Evolutionary conservation across 2,888 invertebrate species (phyloP).

Genomic region (Drosophila pegasa): DNA sequence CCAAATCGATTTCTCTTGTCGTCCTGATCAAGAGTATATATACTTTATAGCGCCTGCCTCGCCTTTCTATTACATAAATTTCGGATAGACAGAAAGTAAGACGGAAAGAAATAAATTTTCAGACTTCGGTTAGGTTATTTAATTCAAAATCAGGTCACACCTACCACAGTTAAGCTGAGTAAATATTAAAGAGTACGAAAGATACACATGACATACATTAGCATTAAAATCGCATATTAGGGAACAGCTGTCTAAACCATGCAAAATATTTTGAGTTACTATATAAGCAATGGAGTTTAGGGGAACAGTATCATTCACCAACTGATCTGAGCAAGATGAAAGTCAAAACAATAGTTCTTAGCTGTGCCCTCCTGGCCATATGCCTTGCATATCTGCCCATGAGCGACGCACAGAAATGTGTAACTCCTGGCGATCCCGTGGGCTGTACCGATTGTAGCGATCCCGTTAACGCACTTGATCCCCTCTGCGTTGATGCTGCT

Average conservation of each 20-base stretch:
- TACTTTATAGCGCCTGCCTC: too few relatives aligned
- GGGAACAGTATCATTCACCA: constrained; percentile 23
- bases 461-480: not conserved
- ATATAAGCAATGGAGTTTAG: constrained; percentile 12
- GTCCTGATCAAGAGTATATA: too few relatives aligned
- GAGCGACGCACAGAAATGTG: not conserved
- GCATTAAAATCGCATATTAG: not conserved
- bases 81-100: too few relatives aligned
- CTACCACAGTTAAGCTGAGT: too few relatives aligned
- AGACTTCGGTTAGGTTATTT: too few relatives aligned
- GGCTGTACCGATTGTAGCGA: not conserved
- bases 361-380: constrained; percentile 34
- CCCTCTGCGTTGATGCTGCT: not conserved
- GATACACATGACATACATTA: too few relatives aligned
- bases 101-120: too few relatives aligned
- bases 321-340: constrained; percentile 27
- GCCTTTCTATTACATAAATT: too few relatives aligned
- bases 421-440: accelerated
- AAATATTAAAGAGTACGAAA: too few relatives aligned
- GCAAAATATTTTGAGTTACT: not conserved
- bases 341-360: constrained; percentile 5
- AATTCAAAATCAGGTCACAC: too few relatives aligned
- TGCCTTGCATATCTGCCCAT: constrained; percentile 21
- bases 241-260: not conserved
- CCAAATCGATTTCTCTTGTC: too few relatives aligned